Evolutionary conservation across 2,113 vertebrate species (phyloP), one percentile per base, ranked within the genome.

Genomic region (Ceratotherium simum): DNA sequence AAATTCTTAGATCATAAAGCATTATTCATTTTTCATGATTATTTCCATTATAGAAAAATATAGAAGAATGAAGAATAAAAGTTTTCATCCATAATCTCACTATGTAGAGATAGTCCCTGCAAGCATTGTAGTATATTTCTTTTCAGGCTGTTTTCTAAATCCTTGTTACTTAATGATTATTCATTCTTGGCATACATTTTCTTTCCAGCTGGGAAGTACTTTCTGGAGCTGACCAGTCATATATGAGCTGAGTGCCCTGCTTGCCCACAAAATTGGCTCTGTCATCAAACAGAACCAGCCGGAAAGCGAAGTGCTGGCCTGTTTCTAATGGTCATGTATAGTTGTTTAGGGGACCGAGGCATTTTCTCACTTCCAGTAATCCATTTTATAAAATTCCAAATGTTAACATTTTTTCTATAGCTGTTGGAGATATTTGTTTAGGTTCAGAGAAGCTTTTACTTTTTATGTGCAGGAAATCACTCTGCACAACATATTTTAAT

Each of bases 401-500:
- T 27, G 27, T 16, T 62, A 75, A 17, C 42, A 29, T 76, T 96
- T 95, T 91, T 64, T 20, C 56, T 82, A 73, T 2, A 65, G n/a
- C 83, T 93, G 0, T 95, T 95, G 36, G 16, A n/a, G 18, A 18
- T 91, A 78, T 80, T 88, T 94, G 64, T 92, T 91, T 73, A 95
- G 69, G 58, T 95, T 95, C 46, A 67, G 65, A 29, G 91, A 92
- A 60, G 48, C 36, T 25, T 54, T 96, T 76, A 54, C 6, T 4
- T 95, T 73, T 82, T 82, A 69, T 56, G 60, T 92, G 69, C 33
- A 82, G 69, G 23, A 81, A 95, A 84, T 97, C 51, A 62, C 79
- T 97, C 67, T 86, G 75, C 76, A 56, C 20, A 82, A 60, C 80
- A 87, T 65, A 65, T 96, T 97, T 80, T 95, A 91, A 72, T 96